Percentiles rank a stretch among this genome's conserved stretches.
Conservation (phyloP, 2,888 invertebrate species). For the Clanis bilineata region DNA sequence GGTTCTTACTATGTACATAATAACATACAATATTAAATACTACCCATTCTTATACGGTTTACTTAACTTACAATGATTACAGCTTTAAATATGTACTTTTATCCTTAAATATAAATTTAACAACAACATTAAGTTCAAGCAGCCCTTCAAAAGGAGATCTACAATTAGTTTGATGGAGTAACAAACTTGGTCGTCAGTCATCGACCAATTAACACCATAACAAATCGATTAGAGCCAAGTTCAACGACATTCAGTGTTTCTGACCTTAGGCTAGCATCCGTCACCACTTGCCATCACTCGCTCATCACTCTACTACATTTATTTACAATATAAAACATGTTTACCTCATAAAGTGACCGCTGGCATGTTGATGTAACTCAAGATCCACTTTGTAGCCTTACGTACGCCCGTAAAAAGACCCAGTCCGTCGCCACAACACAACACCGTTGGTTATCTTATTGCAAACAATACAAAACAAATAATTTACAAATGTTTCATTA, state of each 20-base stretch:
- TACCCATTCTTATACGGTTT: too few relatives aligned
- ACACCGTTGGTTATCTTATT: constrained; percentile 30
- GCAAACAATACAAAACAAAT: constrained; percentile 40
- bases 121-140: too few relatives aligned
- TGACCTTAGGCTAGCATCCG: background rate
- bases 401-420: constrained; percentile 42
- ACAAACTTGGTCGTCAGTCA: background rate
- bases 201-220: constrained; percentile 35
- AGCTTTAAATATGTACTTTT: too few relatives aligned
- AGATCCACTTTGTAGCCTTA: constrained; percentile 87
- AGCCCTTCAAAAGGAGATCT: background rate
- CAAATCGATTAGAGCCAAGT: constrained; percentile 45
- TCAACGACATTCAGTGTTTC: constrained; percentile 43
- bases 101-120: too few relatives aligned
- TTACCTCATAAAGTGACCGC: constrained; percentile 89
- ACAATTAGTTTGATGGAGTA: background rate
- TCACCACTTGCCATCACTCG: constrained; percentile 24
- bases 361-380: constrained; percentile 89
- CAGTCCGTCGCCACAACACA: constrained; percentile 57
- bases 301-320: constrained; percentile 44
- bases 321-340: constrained; percentile 19
- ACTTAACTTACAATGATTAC: too few relatives aligned
- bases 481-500: constrained; percentile 46
- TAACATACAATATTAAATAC: too few relatives aligned
- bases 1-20: too few relatives aligned